Evolutionary conservation across 2,888 invertebrate genomes (phyloP), one percentile per base, ranked within the genome.

Genomic region (Eumerus sabulonum): DNA sequence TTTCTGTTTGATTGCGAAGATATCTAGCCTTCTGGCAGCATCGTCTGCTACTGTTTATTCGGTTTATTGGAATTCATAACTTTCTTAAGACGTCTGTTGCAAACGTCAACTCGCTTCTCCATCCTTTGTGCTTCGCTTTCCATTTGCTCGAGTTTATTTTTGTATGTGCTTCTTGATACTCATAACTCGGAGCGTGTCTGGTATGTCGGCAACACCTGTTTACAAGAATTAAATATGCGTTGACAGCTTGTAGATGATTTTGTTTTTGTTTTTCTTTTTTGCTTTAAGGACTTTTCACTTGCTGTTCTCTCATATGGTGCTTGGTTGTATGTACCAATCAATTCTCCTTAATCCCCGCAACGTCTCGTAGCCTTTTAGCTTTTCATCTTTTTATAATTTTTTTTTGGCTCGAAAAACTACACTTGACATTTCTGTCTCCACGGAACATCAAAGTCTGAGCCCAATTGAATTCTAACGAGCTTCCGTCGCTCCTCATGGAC

Each of bases 391-490:
- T 45, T 9, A 4, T 7, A 2, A 27, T 27, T 27, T 27, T 27
- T 27, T 27, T 27, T 27, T 27, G 27, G 27, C 27, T 27, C 27
- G 7, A 7, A 27, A 40, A 38, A 59, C 27, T 27, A 14, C 64
- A 56, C 45, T 59, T 63, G 50, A 62, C 42, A 51, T 50, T 50
- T 63, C 35, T 44, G 38, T 56, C 48, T 44, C 27, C 12, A 36
- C 42, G 11, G 38, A 45, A 56, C 44, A 50, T 63, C 47, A 48
- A 35, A 53, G 35, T 73, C 47, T 59, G 53, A 72, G 59, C 45
- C 53, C 59, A 60, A 73, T 67, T 73, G 67, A 67, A 73, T 67
- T 73, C 59, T 60, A 73, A 67, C 40, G 67, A 67, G 60, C 60
- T 38, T 47, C 53, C n/a, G n/a, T n/a, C n/a, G n/a, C n/a, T n/a